These are phyloP conservation scores for Myopa tessellatipennis DNA, from an alignment of 2,888 invertebrate genomes.

Conservation along the genomic window DNA sequence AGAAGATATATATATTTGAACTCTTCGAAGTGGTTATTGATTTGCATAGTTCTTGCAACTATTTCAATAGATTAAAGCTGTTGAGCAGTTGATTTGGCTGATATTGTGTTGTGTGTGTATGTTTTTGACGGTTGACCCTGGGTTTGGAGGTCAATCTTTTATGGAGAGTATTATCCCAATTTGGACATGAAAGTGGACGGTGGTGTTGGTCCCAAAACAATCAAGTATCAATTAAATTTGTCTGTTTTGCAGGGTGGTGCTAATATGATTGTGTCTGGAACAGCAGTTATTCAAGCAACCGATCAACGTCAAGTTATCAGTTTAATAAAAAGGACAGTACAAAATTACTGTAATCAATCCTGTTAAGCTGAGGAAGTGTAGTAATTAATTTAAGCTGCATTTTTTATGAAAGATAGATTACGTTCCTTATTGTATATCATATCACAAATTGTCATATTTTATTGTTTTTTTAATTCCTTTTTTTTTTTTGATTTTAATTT, in stretches of 20 bases:
- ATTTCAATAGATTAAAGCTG: slow-evolving; percentile 67
- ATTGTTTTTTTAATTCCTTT: no score
- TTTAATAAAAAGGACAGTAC: slow-evolving; percentile 76
- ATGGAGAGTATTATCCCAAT: slow-evolving; percentile 87
- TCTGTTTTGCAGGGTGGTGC: slow-evolving; percentile 85
- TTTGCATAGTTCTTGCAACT: background rate
- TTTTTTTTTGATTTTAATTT: no score
- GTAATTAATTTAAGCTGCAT: no score
- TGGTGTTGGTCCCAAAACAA: slow-evolving; percentile 91
- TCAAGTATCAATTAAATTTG: slow-evolving; percentile 70
- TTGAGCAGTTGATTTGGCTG: slow-evolving; percentile 84
- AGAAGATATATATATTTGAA: no score
- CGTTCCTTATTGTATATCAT: no score
- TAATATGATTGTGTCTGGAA: slow-evolving; percentile 98
- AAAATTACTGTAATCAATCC: slow-evolving; percentile 67
- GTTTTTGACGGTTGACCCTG: slow-evolving; percentile 99
- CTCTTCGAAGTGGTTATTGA: background rate
- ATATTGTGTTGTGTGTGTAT: slow-evolving; percentile 94
- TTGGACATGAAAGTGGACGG: slow-evolving; percentile 99
- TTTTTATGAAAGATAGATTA: no score
- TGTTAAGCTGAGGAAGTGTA: background rate
- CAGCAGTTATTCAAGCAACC: slow-evolving; percentile 85
- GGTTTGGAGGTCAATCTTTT: slow-evolving; percentile 98
- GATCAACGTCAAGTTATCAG: slow-evolving; percentile 86
- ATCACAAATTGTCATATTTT: no score